Conservation (phyloP, 2,113 vertebrate species). For the Lathamus discolor region DNA sequence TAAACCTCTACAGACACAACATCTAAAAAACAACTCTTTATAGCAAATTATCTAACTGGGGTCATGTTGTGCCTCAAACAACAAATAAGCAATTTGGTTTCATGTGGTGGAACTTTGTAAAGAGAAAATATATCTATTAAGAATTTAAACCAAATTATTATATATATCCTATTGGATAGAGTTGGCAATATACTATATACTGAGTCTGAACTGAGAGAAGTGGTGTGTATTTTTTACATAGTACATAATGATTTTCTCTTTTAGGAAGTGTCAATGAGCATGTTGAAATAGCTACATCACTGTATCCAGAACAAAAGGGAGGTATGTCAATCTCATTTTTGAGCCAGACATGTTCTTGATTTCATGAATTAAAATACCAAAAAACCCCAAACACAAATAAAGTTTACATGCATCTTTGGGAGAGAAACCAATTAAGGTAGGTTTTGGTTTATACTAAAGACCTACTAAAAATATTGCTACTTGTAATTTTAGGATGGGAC, state of each 20-base stretch:
- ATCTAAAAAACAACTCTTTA: conserved; percentile 90
- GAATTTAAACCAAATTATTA: conserved; percentile 73
- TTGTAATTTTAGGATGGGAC: conserved; percentile 49
- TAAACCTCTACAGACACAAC: conserved; percentile 95
- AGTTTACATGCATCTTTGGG: conserved; percentile 25
- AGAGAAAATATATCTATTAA: conserved; percentile 75
- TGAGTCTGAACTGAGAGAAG: conserved; percentile 32
- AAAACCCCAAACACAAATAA: neutral
- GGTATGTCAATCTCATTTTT: conserved; percentile 49
- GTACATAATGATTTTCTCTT: conserved; percentile 52
- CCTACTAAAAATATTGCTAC: conserved; percentile 41
- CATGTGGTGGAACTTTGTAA: conserved; percentile 78
- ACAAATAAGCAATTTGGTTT: conserved; percentile 74
- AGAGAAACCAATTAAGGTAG: conserved; percentile 27
- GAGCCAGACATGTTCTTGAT: conserved; percentile 18
- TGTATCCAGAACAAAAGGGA: conserved; percentile 45
- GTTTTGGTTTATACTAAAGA: conserved; percentile 15
- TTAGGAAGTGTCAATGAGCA: conserved; percentile 41
- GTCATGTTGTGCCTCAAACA: conserved; percentile 63
- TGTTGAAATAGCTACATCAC: conserved; percentile 27
- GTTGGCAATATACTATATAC: conserved; percentile 70
- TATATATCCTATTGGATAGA: conserved; percentile 82
- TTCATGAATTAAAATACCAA: conserved; percentile 41
- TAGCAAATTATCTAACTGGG: conserved; percentile 76
- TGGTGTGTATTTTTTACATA: conserved; percentile 48